Percentiles rank a stretch among this genome's conserved stretches.
Conservation (phyloP, 2,113 vertebrate species). For the Crotalus viridis region DNA sequence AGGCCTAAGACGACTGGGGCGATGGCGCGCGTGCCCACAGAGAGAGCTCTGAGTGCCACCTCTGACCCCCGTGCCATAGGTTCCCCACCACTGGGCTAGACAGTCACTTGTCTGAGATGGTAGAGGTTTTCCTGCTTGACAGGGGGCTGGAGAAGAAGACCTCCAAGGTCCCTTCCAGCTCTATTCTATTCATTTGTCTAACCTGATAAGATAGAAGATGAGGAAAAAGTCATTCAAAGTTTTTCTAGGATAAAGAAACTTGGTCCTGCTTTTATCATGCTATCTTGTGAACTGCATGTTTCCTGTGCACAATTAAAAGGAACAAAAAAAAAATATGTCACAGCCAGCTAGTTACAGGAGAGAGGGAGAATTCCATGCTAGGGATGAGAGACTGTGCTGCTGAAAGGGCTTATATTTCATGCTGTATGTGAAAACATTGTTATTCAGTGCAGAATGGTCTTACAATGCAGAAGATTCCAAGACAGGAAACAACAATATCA, state of each 20-base stretch:
- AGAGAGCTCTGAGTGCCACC: too few species aligned
- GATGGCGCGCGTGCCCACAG: too few species aligned
- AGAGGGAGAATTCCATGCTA: not conserved
- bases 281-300: not conserved
- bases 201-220: not conserved
- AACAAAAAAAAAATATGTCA: not conserved
- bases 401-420: not conserved
- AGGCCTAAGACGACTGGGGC: too few species aligned
- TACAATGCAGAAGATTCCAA: not conserved
- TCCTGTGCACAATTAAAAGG: not conserved
- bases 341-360: not conserved
- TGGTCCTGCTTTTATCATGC: not conserved
- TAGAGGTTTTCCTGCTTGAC: too few species aligned
- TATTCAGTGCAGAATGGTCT: not conserved
- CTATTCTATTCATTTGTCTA: not conserved
- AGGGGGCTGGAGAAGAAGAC: too few species aligned
- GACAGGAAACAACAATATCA: not conserved
- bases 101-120: too few species aligned
- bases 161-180: too few species aligned
- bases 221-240: not conserved
- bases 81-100: too few species aligned
- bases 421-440: not conserved
- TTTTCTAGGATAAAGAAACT: not conserved
- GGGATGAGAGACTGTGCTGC: not conserved
- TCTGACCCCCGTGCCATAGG: too few species aligned